A percentile compares a stretch with the other conserved stretches of the same genome.
phyloP scores from a whole-genome alignment of 1,140 invertebrate species.

The Mesaphorura yosii region DNA sequence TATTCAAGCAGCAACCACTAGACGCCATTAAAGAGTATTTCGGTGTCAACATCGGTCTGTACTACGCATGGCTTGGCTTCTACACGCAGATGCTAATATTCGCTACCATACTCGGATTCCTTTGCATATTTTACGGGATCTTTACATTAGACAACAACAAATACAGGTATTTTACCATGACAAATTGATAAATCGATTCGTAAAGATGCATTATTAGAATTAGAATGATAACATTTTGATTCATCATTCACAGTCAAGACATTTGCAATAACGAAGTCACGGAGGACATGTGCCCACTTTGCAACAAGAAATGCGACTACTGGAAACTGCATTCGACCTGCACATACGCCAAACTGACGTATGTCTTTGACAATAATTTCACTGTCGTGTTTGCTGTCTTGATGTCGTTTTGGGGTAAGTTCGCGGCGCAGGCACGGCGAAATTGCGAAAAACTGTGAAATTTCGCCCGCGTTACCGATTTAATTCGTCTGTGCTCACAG shows the following conservation, averaged over 20 bases:
- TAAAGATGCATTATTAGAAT: too few species aligned
- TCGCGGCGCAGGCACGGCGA: not conserved
- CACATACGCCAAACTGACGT: conserved; percentile 70
- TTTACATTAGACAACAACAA: conserved; percentile 56
- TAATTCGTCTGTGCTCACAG: conserved; percentile 37
- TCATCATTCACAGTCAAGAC: conserved; percentile 52
- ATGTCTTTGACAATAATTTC: conserved; percentile 87
- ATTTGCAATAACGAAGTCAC: conserved; percentile 53
- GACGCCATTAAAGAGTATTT: conserved; percentile 47
- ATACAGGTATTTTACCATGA: conserved; percentile 48
- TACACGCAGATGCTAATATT: conserved; percentile 50
- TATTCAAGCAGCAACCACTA: conserved; percentile 44
- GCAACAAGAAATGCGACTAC: conserved; percentile 68
- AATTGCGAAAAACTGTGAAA: too few species aligned
- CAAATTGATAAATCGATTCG: conserved; percentile 7
- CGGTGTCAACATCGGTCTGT: conserved; percentile 50
- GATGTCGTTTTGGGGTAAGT: conserved; percentile 90
- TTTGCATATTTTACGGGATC: conserved; percentile 49
- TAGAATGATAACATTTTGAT: not conserved
- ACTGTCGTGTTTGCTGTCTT: conserved; percentile 90
- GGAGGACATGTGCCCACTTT: conserved; percentile 71
- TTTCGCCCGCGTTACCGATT: too few species aligned
- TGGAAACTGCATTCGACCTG: conserved; percentile 81
- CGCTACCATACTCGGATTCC: conserved; percentile 43
- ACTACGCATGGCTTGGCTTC: conserved; percentile 52